Evolutionary conservation across 2,797 vertebrate species (phyloP).

Genomic region (Acipenser transmontanus): DNA sequence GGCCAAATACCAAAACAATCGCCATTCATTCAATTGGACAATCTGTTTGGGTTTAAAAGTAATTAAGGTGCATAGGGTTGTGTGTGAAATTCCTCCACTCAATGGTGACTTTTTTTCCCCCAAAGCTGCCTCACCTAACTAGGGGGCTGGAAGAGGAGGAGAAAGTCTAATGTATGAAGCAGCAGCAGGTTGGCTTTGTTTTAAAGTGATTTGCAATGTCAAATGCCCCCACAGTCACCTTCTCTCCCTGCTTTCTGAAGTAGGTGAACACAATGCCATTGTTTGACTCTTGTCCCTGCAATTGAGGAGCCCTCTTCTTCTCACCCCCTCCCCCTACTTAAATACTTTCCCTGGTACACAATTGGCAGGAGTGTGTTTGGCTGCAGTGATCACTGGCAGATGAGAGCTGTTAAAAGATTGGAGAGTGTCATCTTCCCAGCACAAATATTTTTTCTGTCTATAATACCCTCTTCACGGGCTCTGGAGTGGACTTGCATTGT

Average conservation of each 20-base stretch:
- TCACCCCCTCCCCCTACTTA: slow-evolving; percentile 40
- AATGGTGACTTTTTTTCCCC: slow-evolving; percentile 22
- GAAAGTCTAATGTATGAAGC: slow-evolving; percentile 43
- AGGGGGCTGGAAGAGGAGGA: slow-evolving; percentile 33
- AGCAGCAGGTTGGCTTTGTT: slow-evolving; percentile 33
- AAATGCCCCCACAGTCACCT: slow-evolving; percentile 57
- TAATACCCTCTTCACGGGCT: slow-evolving; percentile 71
- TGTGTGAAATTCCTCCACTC: slow-evolving; percentile 52
- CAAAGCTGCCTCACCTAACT: slow-evolving; percentile 32
- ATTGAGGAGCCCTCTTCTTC: slow-evolving; percentile 43
- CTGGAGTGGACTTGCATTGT: slow-evolving; percentile 66
- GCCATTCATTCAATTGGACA: not conserved
- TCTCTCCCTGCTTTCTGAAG: slow-evolving; percentile 48
- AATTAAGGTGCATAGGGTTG: slow-evolving; percentile 5
- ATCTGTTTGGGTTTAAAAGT: slow-evolving; percentile 21
- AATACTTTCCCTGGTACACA: slow-evolving; percentile 28
- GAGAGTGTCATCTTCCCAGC: slow-evolving; percentile 68
- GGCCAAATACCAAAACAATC: not conserved
- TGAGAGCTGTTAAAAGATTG: slow-evolving; percentile 62
- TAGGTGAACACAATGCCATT: slow-evolving; percentile 58
- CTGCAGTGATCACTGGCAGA: slow-evolving; percentile 40
- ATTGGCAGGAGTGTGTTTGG: slow-evolving; percentile 45
- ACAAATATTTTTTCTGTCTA: slow-evolving; percentile 64
- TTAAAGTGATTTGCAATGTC: slow-evolving; percentile 28
- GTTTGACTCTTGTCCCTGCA: slow-evolving; percentile 31